A percentile compares a stretch with the other conserved stretches of the same genome.
These are phyloP conservation scores for Brachionus sp. DNA, from an alignment of 1,140 invertebrate genomes.

Conservation along the genomic window DNA sequence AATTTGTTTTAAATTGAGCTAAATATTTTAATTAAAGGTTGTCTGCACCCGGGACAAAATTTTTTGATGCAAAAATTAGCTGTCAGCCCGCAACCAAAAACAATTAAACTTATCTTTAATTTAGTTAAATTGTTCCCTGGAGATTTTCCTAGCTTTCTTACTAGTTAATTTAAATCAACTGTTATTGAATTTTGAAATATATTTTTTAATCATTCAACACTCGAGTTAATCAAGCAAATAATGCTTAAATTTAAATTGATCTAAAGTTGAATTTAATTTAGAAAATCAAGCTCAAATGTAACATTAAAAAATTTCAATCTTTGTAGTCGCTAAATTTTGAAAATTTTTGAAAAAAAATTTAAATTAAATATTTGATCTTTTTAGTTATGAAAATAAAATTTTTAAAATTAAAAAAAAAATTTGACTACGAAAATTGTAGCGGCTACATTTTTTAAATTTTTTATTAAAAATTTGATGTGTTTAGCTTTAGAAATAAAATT, in stretches of 20 bases:
- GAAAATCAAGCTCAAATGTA: too few relatives aligned
- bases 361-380: not conserved
- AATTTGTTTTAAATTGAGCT: not conserved
- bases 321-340: not conserved
- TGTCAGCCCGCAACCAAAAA: not conserved
- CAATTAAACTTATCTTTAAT: conserved; percentile 1
- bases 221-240: not conserved
- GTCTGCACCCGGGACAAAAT: not conserved
- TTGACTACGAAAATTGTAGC: too few relatives aligned
- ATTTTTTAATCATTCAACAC: not conserved
- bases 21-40: not conserved
- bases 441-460: too few relatives aligned
- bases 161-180: not conserved
- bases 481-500: too few relatives aligned
- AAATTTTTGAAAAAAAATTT: not conserved
- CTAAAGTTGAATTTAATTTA: too few relatives aligned
- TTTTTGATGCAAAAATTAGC: not conserved
- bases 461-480: not conserved
- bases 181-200: not conserved
- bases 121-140: not conserved
- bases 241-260: not conserved
- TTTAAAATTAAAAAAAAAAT: too few relatives aligned
- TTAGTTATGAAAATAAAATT: too few relatives aligned
- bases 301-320: too few relatives aligned
- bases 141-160: not conserved